These are phyloP conservation scores for Mystacides longicornis DNA, from an alignment of 2,888 invertebrate species.

Conservation along the genomic window DNA sequence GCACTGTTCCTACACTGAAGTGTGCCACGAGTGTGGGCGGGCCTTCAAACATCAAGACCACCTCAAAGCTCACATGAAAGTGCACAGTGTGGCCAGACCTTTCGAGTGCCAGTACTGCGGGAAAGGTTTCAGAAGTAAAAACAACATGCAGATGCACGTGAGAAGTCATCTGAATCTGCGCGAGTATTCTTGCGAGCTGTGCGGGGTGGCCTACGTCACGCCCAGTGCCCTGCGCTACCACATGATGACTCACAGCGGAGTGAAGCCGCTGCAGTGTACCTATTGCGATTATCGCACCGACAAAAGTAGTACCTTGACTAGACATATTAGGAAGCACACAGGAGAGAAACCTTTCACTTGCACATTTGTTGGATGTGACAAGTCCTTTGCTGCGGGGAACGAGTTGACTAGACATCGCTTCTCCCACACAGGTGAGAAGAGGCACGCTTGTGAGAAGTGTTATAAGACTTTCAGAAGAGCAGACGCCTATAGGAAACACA, in stretches of 20 bases:
- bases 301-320: slow-evolving; percentile 13
- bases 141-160: slow-evolving; percentile 18
- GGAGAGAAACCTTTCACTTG: slow-evolving; percentile 17
- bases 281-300: slow-evolving; percentile 16
- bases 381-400: slow-evolving; percentile 15
- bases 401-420: slow-evolving; percentile 13
- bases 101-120: slow-evolving; percentile 17
- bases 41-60: slow-evolving; percentile 17
- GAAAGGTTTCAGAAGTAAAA: slow-evolving; percentile 15
- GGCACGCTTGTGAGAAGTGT: slow-evolving; percentile 16
- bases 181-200: slow-evolving; percentile 16
- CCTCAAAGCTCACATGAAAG: slow-evolving; percentile 16
- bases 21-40: slow-evolving; percentile 15
- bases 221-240: slow-evolving; percentile 16
- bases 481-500: slow-evolving; percentile 14
- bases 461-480: slow-evolving; percentile 14
- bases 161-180: slow-evolving; percentile 14
- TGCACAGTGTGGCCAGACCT: slow-evolving; percentile 13
- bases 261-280: slow-evolving; percentile 13
- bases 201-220: slow-evolving; percentile 15
- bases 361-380: slow-evolving; percentile 14
- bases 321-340: slow-evolving; percentile 14
- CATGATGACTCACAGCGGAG: slow-evolving; percentile 17
- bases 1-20: slow-evolving; percentile 15
- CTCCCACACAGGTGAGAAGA: slow-evolving; percentile 14